Evolutionary conservation across 1,140 invertebrate species (phyloP).

Genomic region (Laupala kohalensis): DNA sequence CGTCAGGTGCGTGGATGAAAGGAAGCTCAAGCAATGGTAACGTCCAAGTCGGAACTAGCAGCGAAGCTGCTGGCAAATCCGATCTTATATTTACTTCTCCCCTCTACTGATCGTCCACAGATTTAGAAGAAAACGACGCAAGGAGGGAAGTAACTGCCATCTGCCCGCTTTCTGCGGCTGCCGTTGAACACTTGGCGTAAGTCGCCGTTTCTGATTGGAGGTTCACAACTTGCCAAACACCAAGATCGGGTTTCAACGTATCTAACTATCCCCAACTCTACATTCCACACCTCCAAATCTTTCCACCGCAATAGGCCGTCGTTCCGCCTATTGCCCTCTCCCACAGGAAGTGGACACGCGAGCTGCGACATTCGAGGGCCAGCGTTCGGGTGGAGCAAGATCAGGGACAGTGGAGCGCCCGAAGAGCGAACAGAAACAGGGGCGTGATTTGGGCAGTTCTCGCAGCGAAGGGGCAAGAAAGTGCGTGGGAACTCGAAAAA

Average conservation of each 20-base stretch:
- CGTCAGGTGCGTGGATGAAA: too few species aligned
- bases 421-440: too few species aligned
- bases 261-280: neutral
- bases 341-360: too few species aligned
- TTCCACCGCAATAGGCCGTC: too few species aligned
- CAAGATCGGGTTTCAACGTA: neutral
- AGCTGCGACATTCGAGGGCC: too few species aligned
- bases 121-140: neutral
- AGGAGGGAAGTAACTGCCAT: neutral
- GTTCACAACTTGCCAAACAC: neutral
- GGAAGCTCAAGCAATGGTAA: neutral
- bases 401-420: too few species aligned
- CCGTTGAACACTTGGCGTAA: neutral
- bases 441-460: too few species aligned
- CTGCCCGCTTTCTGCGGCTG: neutral
- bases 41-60: neutral
- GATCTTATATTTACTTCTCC: neutral
- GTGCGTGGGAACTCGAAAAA: neutral
- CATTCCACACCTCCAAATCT: neutral
- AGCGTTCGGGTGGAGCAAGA: too few species aligned
- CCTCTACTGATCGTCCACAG: neutral
- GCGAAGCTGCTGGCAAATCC: neutral
- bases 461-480: neutral
- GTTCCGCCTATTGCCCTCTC: too few species aligned
- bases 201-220: neutral